Conservation (phyloP, 2,888 invertebrate species). For the Sinotaia quadrata region DNA sequence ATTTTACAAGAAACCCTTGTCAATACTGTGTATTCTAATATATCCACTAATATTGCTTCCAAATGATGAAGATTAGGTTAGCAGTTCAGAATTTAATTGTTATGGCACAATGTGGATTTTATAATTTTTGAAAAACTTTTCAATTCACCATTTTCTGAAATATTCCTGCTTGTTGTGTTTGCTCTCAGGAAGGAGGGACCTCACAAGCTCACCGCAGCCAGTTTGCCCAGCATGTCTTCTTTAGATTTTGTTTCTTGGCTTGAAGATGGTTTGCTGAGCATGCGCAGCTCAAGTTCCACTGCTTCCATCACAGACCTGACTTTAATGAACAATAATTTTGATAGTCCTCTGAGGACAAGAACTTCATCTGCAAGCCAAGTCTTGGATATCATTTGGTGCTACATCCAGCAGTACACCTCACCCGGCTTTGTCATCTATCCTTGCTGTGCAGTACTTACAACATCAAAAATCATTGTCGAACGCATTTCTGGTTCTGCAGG, state of each 20-base stretch:
- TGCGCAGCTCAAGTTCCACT: slow-evolving; percentile 7
- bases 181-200: slow-evolving; percentile 9
- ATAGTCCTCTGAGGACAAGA: slow-evolving; percentile 24
- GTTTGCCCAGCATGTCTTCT: slow-evolving; percentile 45
- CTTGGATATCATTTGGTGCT: slow-evolving; percentile 63
- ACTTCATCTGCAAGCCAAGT: slow-evolving; percentile 44
- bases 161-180: neutral
- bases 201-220: slow-evolving; percentile 25
- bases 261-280: slow-evolving; percentile 49
- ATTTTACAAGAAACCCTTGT: too few species aligned
- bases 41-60: too few species aligned
- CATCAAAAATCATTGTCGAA: slow-evolving; percentile 56
- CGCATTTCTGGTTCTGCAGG: slow-evolving; percentile 43
- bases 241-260: slow-evolving; percentile 51
- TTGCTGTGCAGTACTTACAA: slow-evolving; percentile 61
- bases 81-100: too few species aligned
- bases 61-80: too few species aligned
- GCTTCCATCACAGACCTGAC: too few species aligned
- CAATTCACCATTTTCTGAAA: too few species aligned
- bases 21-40: too few species aligned
- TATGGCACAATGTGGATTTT: too few species aligned
- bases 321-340: neutral
- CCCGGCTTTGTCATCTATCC: slow-evolving; percentile 45
- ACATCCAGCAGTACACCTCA: slow-evolving; percentile 56
- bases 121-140: too few species aligned